These are phyloP conservation scores for Ceratina australensis DNA, from an alignment of 1,140 invertebrate genomes.

Conservation along the genomic window DNA sequence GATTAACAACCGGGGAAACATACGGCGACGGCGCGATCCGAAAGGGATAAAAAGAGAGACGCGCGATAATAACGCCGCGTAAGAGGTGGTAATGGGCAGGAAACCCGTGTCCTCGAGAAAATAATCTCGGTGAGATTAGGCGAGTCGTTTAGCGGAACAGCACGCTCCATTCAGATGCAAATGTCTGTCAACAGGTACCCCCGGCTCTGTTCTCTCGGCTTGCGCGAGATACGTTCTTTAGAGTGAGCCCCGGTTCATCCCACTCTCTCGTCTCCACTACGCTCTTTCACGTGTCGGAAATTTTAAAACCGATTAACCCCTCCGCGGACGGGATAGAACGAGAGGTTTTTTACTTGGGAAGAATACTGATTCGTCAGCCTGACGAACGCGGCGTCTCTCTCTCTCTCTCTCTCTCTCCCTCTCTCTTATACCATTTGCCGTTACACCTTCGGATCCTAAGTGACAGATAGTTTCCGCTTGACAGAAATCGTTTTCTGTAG, in stretches of 20 bases:
- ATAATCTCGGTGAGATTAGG: conserved; percentile 66
- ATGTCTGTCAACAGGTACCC: conserved; percentile 70
- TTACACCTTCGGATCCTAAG: neutral
- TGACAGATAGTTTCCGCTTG: too few species aligned
- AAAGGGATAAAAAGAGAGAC: conserved; percentile 43
- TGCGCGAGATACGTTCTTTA: conserved; percentile 46
- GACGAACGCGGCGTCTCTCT: conserved; percentile 3
- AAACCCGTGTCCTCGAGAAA: conserved; percentile 62
- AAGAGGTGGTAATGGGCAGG: conserved; percentile 56
- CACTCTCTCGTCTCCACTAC: neutral
- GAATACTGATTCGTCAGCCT: conserved; percentile 34
- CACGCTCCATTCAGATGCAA: conserved; percentile 69
- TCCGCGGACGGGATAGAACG: conserved; percentile 42
- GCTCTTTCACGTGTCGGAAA: conserved; percentile 40
- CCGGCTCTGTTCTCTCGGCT: conserved; percentile 39
- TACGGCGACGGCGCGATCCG: neutral
- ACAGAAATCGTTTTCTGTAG: neutral
- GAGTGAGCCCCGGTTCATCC: conserved; percentile 31
- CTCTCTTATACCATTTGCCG: too few species aligned
- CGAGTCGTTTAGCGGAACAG: conserved; percentile 57
- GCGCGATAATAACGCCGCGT: conserved; percentile 41
- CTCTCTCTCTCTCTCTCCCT: too few species aligned
- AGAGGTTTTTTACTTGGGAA: conserved; percentile 23
- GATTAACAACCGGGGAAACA: conserved; percentile 35
- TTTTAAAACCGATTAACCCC: conserved; percentile 50